Base-by-base conservation (phyloP, 2,888 invertebrate species). In the Petrophora chlorosata region DNA sequence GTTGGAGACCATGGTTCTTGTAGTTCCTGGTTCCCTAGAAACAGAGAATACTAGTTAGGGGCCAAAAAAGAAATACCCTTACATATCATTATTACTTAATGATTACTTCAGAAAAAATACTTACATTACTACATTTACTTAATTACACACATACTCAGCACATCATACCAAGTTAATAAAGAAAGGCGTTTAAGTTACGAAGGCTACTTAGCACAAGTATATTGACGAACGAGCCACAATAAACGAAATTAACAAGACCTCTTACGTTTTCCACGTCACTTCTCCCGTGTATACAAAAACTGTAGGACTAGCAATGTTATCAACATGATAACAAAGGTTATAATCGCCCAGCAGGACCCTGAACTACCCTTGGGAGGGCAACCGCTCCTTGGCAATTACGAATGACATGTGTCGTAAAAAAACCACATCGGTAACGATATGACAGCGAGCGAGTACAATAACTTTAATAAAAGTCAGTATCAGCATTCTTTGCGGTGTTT, bases 381-480 rank as follows among this genome's bases (percentile, higher is more conserved):
- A 59, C 66, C 73, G 77, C 76, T 76, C 76, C 80, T 73, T 69
- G 68, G 78, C 84, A 84, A 86, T 85, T 85, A 85, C 77, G 71
- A 71, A 73, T 80, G 84, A 83, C 84, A 82, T 78, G 71, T 77
- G 82, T 82, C 84, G 75, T 83, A 83, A 83, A 77, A 43, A 78
- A 77, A 73, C 69, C 70, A 73, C 67, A 70, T 61, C 60, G 61
- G 65, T 73, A 68, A 63, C 66, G 57, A 66, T 66, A 70, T 65
- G 70, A 66, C 70, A 67, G 62, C 61, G 65, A 65, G 63, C 61
- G 62, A 62, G 65, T 67, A 70, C 73, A 75, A 76, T 72, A 73
- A 75, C 71, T 77, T 73, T 76, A 73, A 70, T 71, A 70, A 67
- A 74, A 65, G 63, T 59, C 51, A 45, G 51, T 61, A 60, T 63